phyloP scores from a whole-genome alignment of 2,888 invertebrate genomes.

The Syritta pipiens region DNA sequence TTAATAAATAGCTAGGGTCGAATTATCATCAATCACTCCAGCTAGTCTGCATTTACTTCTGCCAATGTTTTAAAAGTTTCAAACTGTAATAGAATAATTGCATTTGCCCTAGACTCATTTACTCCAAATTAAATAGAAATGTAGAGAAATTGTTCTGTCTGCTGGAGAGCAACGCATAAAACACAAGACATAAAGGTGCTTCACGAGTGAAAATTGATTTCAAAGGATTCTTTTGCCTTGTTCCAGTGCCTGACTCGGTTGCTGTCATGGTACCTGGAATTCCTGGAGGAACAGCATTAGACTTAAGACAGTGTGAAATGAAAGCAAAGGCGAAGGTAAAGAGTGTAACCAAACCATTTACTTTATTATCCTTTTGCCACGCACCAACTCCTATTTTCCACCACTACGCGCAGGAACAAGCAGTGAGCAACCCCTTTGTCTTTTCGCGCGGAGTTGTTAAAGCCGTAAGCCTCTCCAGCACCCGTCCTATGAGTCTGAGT shows the following conservation, averaged over 20 bases:
- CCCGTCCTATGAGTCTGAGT: constrained; percentile 21
- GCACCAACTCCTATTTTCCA: not conserved
- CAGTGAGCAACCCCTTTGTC: constrained; percentile 14
- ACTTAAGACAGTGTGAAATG: constrained; percentile 4
- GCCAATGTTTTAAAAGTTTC: not conserved
- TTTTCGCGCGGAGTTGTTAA: constrained; percentile 26
- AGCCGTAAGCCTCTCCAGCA: constrained; percentile 35
- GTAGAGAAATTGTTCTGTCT: constrained; percentile 5
- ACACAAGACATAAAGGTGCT: not conserved
- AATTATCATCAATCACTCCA: too few relatives aligned
- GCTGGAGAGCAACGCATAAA: not conserved
- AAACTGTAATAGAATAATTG: constrained; percentile 10
- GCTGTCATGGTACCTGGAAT: not conserved
- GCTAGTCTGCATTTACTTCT: constrained; percentile 2
- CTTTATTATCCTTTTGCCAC: constrained; percentile 36
- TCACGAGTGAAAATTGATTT: constrained; percentile 15
- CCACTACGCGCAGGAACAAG: not conserved
- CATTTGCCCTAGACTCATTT: constrained; percentile 14
- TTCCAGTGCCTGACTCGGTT: not conserved
- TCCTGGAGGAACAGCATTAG: not conserved
- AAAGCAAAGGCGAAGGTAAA: not conserved
- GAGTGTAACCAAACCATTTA: constrained; percentile 41
- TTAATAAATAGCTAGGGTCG: too few relatives aligned
- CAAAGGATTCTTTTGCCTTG: constrained; percentile 2
- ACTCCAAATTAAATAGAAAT: constrained; percentile 8